phyloP scores from a whole-genome alignment of 2,888 invertebrate species.

The Flexamia atlantica region DNA sequence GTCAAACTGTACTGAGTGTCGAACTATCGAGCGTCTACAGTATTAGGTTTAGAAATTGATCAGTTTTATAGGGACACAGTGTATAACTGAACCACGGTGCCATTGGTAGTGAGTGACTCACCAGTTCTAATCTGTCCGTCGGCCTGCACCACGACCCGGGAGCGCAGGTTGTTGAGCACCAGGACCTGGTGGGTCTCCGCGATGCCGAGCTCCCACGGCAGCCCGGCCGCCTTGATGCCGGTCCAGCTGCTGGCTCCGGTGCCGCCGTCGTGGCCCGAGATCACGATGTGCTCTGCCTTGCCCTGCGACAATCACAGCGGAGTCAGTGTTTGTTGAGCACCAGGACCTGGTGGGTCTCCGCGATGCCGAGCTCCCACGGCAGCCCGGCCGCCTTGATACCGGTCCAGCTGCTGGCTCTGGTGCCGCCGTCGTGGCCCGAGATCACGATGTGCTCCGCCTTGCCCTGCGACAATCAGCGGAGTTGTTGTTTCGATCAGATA shows the following conservation, averaged over 20 bases:
- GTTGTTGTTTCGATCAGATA: too few species aligned
- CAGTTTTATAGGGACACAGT: too few species aligned
- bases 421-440: conserved; percentile 99
- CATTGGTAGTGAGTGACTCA: conserved; percentile 68
- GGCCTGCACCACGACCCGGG: conserved; percentile 96
- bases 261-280: conserved; percentile 99
- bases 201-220: conserved; percentile 99
- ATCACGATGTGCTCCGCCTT: conserved; percentile 99
- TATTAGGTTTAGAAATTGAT: too few species aligned
- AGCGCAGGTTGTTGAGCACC: conserved; percentile 94
- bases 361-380: conserved; percentile 99
- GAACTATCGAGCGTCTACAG: too few species aligned
- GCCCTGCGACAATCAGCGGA: conserved; percentile 84
- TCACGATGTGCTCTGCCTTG: conserved; percentile 98
- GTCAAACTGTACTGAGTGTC: too few species aligned
- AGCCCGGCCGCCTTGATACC: conserved; percentile 98
- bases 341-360: conserved; percentile 98
- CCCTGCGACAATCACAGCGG: conserved; percentile 88
- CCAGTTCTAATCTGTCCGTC: conserved; percentile 97
- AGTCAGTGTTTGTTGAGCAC: conserved; percentile 95
- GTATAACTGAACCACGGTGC: too few species aligned
- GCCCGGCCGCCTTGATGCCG: conserved; percentile 97
- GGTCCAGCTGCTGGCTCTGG: conserved; percentile 99
- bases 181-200: conserved; percentile 99
- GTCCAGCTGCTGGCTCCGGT: conserved; percentile 99